Percentiles rank a stretch among this genome's conserved stretches.
Evolutionary conservation across 2,888 invertebrate species (phyloP).

Genomic region (Noctua fimbriata): DNA sequence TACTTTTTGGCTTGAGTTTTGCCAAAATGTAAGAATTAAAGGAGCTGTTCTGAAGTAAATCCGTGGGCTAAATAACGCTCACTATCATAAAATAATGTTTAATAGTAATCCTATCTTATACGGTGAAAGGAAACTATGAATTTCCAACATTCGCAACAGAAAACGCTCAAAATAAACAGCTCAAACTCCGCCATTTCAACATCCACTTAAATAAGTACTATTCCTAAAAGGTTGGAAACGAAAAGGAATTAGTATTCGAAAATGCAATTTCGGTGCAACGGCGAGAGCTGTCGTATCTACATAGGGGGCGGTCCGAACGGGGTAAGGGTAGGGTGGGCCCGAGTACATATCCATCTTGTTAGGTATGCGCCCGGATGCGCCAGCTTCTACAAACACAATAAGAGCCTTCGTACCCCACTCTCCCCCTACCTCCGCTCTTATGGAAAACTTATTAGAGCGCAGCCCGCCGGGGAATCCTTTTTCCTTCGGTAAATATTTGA

Average conservation of each 20-base stretch:
- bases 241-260: constrained; percentile 88
- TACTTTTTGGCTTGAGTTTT: constrained; percentile 5
- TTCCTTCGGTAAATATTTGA: constrained; percentile 91
- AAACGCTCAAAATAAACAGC: constrained; percentile 35
- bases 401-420: constrained; percentile 84
- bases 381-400: constrained; percentile 90
- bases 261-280: constrained; percentile 90
- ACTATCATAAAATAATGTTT: neutral
- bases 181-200: constrained; percentile 51
- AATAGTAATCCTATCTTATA: neutral
- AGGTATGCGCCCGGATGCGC: constrained; percentile 90
- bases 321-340: constrained; percentile 81
- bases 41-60: neutral
- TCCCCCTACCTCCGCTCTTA: constrained; percentile 82
- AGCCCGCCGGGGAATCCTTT: constrained; percentile 90
- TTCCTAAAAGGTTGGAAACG: constrained; percentile 74
- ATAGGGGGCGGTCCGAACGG: constrained; percentile 84
- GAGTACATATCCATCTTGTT: constrained; percentile 90
- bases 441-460: constrained; percentile 90
- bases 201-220: constrained; percentile 66
- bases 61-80: neutral
- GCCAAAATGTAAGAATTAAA: constrained; percentile 8
- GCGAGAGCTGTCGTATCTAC: constrained; percentile 77
- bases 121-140: neutral
- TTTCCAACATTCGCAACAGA: neutral